These are phyloP conservation scores for Neosilurus hyrtlii DNA, from an alignment of 2,797 vertebrate species.

Conservation along the genomic window DNA sequence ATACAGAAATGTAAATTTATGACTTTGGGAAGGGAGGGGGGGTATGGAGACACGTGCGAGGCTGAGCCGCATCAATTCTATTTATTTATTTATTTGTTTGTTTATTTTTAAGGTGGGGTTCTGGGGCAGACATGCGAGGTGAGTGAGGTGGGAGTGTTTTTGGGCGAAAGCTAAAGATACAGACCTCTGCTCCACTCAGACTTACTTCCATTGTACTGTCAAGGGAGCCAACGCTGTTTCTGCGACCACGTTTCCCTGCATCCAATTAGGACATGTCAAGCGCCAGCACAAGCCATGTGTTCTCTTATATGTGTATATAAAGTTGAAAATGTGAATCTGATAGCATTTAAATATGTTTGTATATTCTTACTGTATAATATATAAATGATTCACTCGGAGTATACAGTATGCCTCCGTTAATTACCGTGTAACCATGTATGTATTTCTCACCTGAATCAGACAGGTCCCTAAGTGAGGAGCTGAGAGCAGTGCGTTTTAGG, in stretches of 20 bases:
- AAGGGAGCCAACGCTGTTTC: conserved; percentile 94
- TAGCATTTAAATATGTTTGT: conserved; percentile 8
- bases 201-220: conserved; percentile 98
- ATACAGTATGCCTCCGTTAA: not conserved
- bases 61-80: conserved; percentile 5
- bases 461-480: conserved; percentile 89
- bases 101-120: conserved; percentile 2
- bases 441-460: conserved; percentile 81
- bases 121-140: conserved; percentile 52
- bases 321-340: not conserved
- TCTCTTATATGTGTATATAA: conserved; percentile 9
- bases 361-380: conserved; percentile 13
- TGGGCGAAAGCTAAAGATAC: conserved; percentile 60
- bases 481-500: conserved; percentile 88
- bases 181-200: conserved; percentile 63
- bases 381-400: not conserved
- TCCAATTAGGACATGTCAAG: conserved; percentile 64
- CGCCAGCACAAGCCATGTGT: conserved; percentile 12
- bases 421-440: not conserved
- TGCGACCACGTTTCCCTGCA: conserved; percentile 91
- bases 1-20: conserved; percentile 32
- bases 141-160: conserved; percentile 40
- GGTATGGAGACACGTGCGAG: conserved; percentile 38
- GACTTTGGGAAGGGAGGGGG: conserved; percentile 21
- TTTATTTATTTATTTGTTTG: too few species aligned